Evolutionary conservation across 2,888 invertebrate genomes (phyloP).

Genomic region (Sialis fuliginosa): DNA sequence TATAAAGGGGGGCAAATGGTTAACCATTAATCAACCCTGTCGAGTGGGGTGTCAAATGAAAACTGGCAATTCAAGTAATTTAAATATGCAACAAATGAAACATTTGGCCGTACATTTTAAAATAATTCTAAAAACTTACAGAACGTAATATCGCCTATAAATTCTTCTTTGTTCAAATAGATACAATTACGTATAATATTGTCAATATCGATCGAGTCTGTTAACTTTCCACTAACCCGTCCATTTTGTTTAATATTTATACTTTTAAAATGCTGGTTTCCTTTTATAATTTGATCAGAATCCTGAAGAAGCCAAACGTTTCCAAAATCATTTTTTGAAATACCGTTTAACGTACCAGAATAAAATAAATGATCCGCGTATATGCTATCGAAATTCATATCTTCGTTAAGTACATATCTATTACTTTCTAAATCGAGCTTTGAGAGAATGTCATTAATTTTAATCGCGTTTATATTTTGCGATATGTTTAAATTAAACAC

Average conservation of each 20-base stretch:
- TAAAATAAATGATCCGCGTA: constrained; percentile 24
- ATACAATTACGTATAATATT: constrained; percentile 21
- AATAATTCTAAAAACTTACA: constrained; percentile 15
- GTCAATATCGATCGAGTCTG: constrained; percentile 22
- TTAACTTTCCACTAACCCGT: constrained; percentile 18
- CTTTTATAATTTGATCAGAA: constrained; percentile 18
- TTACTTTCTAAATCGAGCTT: neutral
- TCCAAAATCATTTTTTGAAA: constrained; percentile 23
- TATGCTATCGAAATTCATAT: constrained; percentile 12
- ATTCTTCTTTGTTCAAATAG: constrained; percentile 21
- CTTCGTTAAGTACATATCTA: neutral
- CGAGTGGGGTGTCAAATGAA: too few relatives aligned
- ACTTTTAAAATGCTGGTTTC: constrained; percentile 16
- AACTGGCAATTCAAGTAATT: too few relatives aligned
- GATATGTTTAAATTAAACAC: constrained; percentile 6
- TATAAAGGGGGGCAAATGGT: too few relatives aligned
- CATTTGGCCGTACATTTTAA: neutral
- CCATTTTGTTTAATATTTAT: constrained; percentile 20
- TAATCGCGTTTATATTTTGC: constrained; percentile 6
- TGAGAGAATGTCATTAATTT: constrained; percentile 6
- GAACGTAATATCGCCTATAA: constrained; percentile 25
- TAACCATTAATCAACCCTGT: too few relatives aligned
- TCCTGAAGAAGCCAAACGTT: constrained; percentile 22
- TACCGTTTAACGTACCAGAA: constrained; percentile 23
- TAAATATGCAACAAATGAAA: too few relatives aligned